These are phyloP conservation scores for Alligator mississippiensis DNA, from an alignment of 2,113 vertebrate species.

Conservation along the genomic window DNA sequence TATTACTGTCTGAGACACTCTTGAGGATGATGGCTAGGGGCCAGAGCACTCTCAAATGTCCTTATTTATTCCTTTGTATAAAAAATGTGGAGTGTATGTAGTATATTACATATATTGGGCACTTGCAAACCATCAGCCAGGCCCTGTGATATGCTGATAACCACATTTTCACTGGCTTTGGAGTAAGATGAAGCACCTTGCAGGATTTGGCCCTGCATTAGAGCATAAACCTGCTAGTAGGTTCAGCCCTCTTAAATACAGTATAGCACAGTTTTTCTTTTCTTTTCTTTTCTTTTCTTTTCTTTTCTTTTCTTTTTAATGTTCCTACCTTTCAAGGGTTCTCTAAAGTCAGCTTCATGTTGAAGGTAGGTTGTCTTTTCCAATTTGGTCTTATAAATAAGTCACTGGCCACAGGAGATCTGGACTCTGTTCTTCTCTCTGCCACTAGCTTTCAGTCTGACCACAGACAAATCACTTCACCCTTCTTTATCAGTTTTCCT, in stretches of 20 bases:
- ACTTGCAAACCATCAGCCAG: neutral
- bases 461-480: neutral
- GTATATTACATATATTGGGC: neutral
- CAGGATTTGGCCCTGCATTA: neutral
- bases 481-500: neutral
- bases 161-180: neutral
- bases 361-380: neutral
- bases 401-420: neutral
- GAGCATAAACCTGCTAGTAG: neutral
- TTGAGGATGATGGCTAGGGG: neutral
- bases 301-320: neutral
- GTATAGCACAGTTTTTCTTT: neutral
- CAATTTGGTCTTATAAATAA: neutral
- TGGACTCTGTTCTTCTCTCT: neutral
- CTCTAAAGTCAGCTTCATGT: neutral
- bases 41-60: neutral
- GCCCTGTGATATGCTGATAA: neutral
- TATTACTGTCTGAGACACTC: no score
- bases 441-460: neutral
- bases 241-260: neutral
- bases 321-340: neutral
- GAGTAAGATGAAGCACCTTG: neutral
- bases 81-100: neutral
- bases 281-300: neutral
- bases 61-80: neutral